Percentiles rank a stretch among this genome's conserved stretches.
Conservation (phyloP, 2,888 invertebrate genomes). For the Timema cristinae region DNA sequence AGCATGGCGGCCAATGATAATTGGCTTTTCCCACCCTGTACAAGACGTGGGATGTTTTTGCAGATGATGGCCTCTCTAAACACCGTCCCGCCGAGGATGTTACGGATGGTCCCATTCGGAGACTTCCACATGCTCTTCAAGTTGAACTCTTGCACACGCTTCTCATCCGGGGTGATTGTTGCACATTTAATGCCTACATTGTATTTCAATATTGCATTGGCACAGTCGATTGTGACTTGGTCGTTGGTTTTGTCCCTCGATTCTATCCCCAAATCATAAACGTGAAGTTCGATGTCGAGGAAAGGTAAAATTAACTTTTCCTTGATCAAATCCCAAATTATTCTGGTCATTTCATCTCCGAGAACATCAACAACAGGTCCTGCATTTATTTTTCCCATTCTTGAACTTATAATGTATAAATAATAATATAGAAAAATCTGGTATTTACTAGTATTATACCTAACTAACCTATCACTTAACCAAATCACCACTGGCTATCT, state of each 20-base stretch:
- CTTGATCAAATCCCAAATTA: slow-evolving; percentile 98
- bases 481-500: too few species aligned
- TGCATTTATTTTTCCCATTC: slow-evolving; percentile 46
- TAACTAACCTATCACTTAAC: too few species aligned
- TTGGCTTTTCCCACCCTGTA: slow-evolving; percentile 95
- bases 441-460: too few species aligned
- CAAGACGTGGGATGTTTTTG: slow-evolving; percentile 92
- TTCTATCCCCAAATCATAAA: slow-evolving; percentile 93
- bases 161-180: slow-evolving; percentile 97
- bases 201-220: slow-evolving; percentile 93
- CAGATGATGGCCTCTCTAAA: slow-evolving; percentile 86
- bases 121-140: slow-evolving; percentile 89
- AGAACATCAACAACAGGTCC: slow-evolving; percentile 89
- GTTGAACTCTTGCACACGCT: slow-evolving; percentile 86
- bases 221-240: slow-evolving; percentile 94
- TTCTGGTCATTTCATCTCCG: slow-evolving; percentile 96
- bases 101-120: slow-evolving; percentile 84
- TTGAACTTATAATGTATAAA: neutral
- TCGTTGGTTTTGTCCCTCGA: slow-evolving; percentile 91
- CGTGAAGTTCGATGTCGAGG: slow-evolving; percentile 90
- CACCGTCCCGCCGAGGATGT: slow-evolving; percentile 78
- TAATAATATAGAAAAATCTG: too few species aligned
- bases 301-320: slow-evolving; percentile 94
- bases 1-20: slow-evolving; percentile 97
- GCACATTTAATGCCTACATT: slow-evolving; percentile 99